Evolutionary conservation across 2,797 vertebrate genomes (phyloP).

Genomic region (Lutra lutra): DNA sequence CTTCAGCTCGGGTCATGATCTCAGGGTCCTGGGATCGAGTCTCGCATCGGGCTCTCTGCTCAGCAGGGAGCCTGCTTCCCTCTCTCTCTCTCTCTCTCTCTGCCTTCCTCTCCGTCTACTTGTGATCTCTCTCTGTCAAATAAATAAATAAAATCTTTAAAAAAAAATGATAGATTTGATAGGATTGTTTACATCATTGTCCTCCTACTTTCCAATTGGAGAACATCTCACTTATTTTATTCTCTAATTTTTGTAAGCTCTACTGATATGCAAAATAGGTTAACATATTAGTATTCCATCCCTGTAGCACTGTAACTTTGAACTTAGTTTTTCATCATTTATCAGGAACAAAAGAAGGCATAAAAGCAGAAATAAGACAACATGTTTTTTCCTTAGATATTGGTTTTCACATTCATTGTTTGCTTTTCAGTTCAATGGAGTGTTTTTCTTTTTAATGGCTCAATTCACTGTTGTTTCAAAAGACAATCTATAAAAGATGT

Average conservation of each 20-base stretch:
- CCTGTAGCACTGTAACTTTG: not conserved
- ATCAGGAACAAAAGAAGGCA: not conserved
- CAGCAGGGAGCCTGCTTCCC: no score
- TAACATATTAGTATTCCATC: not conserved
- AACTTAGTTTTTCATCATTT: not conserved
- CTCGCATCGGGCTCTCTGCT: no score
- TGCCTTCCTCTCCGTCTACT: no score
- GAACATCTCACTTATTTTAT: not conserved
- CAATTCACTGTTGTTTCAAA: conserved; percentile 26
- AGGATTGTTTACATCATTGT: not conserved
- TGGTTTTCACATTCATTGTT: not conserved
- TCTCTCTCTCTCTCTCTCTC: no score
- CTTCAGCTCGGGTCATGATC: no score
- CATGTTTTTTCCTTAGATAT: not conserved
- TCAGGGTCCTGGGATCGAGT: no score
- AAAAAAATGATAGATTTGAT: not conserved
- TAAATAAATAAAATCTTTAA: no score
- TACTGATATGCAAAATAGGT: not conserved
- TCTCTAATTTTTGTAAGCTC: not conserved
- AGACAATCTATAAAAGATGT: not conserved
- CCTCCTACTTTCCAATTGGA: not conserved
- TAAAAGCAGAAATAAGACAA: conserved; percentile 38
- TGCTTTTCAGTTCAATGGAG: not conserved
- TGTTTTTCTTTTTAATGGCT: not conserved
- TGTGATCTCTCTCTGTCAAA: no score